Evolutionary conservation across 1,140 invertebrate species (phyloP).

Genomic region (Drosophila elegans): DNA sequence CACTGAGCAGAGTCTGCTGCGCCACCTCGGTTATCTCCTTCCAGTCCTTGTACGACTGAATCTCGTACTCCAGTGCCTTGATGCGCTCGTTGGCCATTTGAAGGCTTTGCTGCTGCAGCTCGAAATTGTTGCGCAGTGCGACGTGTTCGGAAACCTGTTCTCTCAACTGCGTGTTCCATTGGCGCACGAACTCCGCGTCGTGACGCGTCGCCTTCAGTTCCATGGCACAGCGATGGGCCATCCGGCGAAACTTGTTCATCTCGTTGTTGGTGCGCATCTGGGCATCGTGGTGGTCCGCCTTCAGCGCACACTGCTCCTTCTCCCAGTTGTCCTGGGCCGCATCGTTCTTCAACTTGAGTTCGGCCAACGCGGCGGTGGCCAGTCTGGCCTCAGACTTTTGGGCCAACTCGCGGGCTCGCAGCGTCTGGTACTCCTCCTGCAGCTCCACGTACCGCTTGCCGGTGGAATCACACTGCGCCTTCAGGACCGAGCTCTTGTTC

Average conservation of each 20-base stretch:
- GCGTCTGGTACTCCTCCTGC: constrained; percentile 86
- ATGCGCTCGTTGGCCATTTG: constrained; percentile 86
- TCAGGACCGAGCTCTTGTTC: constrained; percentile 87
- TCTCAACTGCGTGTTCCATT: constrained; percentile 71
- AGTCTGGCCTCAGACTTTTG: constrained; percentile 86
- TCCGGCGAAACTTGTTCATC: constrained; percentile 63
- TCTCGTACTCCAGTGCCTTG: constrained; percentile 87
- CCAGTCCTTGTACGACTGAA: constrained; percentile 88
- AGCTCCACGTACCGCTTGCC: constrained; percentile 86
- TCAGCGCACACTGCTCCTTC: constrained; percentile 86
- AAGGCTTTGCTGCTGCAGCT: constrained; percentile 85
- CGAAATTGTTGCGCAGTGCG: constrained; percentile 73
- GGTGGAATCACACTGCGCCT: constrained; percentile 87
- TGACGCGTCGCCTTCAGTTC: constrained; percentile 56
- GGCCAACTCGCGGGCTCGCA: constrained; percentile 87
- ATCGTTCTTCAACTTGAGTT: constrained; percentile 85
- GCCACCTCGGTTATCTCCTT: constrained; percentile 86
- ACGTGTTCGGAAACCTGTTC: constrained; percentile 85
- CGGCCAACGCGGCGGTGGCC: constrained; percentile 85
- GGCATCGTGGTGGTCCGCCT: constrained; percentile 84
- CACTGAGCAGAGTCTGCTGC: constrained; percentile 86
- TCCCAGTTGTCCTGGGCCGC: constrained; percentile 85
- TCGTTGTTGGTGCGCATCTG: constrained; percentile 68
- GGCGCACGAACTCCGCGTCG: constrained; percentile 56
- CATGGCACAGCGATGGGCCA: constrained; percentile 59